phyloP scores from a whole-genome alignment of 1,140 invertebrate species.

The Cherax quadricarinatus region DNA sequence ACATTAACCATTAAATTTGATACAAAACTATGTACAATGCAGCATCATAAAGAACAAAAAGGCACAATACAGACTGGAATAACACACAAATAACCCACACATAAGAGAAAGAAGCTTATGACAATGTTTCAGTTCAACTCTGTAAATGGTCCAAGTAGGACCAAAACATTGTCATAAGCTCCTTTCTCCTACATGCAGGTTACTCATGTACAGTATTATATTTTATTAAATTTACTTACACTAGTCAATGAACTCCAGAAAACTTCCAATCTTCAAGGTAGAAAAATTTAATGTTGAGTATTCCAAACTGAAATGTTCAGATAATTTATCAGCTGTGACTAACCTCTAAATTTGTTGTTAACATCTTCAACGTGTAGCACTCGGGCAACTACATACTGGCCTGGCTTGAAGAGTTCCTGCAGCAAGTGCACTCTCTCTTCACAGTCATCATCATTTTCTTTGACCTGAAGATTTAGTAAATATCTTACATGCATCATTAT shows the following conservation, averaged over 20 bases:
- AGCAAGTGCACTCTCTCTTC: conserved; percentile 15
- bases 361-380: conserved; percentile 23
- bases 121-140: too few relatives aligned
- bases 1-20: background rate
- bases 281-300: background rate
- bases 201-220: too few relatives aligned
- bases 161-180: too few relatives aligned
- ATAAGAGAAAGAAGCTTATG: too few relatives aligned
- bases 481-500: background rate
- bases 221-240: too few relatives aligned
- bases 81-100: too few relatives aligned
- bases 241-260: too few relatives aligned
- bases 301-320: background rate
- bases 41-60: background rate
- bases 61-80: too few relatives aligned
- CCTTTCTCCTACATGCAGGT: too few relatives aligned
- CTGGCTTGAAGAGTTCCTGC: conserved; percentile 28
- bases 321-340: background rate
- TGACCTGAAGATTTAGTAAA: background rate
- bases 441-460: background rate
- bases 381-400: conserved; percentile 33
- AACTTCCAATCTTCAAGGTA: too few relatives aligned
- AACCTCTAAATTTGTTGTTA: conserved; percentile 22
- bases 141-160: too few relatives aligned
- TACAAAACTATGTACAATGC: background rate